Evolutionary conservation across 2,797 vertebrate genomes (phyloP), one percentile per base, ranked within the genome.

Genomic region (Gadopsis marmoratus): DNA sequence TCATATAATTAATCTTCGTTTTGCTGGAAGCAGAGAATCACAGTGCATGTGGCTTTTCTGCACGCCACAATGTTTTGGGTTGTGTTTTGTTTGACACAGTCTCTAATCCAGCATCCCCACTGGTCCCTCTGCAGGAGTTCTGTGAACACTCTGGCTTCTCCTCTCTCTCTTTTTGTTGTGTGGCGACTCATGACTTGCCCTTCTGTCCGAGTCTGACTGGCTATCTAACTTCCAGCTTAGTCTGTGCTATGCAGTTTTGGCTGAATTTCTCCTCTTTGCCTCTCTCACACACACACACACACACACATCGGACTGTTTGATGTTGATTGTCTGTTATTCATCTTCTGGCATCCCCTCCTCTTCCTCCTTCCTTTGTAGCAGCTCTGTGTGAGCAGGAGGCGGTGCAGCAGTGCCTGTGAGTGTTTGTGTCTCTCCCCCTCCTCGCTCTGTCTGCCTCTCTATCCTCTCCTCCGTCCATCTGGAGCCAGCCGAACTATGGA

Each of bases 11-110:
- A 95, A 95, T 93, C 89, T 85, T 80, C 4, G 80, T 93, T 92
- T 86, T 83, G 85, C 90, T 91, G 93, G 87, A 94, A 86, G 91
- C 85, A 79, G 82, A 94, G 90, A 91, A 88, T 88, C 93, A 91
- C 84, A 70, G 89, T 93, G 96, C 96, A 96, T 96, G 94, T 86
- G 82, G 93, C 94, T 95, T 94, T 94, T 89, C 71, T 94, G 94
- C 94, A 95, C 93, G 93, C 87, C 92, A 91, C 85, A 0, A 69
- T 87, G 84, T 74, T 86, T 77, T 82, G 87, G 86, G 88, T 91
- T 89, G 75, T 73, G 80, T 92, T 86, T 79, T 69, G 84, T 92
- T 87, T 80, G 82, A 90, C 86, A 76, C 79, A 12, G 80, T 90
- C 67, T 93, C 83, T 93, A 93, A 93, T 92, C 85, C 87, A 84